Percentiles rank a stretch among this genome's conserved stretches.
Conservation (phyloP, 2,113 vertebrate species). For the Vombatus ursinus region DNA sequence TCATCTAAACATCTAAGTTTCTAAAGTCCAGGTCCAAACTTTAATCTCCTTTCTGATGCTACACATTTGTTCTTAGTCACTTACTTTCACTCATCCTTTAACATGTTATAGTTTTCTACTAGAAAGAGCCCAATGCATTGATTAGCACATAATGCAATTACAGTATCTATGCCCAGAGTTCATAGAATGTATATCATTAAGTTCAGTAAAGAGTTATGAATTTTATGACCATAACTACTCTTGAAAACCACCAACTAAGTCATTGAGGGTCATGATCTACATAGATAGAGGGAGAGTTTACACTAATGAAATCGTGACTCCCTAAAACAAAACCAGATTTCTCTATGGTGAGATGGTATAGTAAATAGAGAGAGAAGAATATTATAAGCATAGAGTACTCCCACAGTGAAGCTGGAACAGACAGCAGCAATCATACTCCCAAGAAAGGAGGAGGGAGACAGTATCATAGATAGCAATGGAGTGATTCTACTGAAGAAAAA, state of each 20-base stretch:
- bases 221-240: not conserved
- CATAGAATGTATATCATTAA: not conserved
- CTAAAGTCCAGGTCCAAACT: not conserved
- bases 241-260: not conserved
- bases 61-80: not conserved
- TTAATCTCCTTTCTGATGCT: not conserved
- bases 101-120: not conserved
- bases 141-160: not conserved
- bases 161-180: not conserved
- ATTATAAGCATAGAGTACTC: not conserved
- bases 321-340: not conserved
- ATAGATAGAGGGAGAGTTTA: not conserved
- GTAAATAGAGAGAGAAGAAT: not conserved
- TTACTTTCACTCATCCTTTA: not conserved
- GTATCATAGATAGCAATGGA: not conserved
- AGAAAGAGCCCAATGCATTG: not conserved
- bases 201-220: not conserved
- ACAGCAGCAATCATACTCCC: not conserved
- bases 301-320: not conserved
- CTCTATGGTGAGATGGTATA: not conserved
- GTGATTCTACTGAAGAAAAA: not conserved
- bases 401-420: not conserved
- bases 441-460: not conserved
- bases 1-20: not conserved
- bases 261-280: not conserved